Percentiles rank a stretch among this genome's conserved stretches.
Evolutionary conservation across 1,140 invertebrate species (phyloP).

Genomic region (Drosophila sturtevanti): DNA sequence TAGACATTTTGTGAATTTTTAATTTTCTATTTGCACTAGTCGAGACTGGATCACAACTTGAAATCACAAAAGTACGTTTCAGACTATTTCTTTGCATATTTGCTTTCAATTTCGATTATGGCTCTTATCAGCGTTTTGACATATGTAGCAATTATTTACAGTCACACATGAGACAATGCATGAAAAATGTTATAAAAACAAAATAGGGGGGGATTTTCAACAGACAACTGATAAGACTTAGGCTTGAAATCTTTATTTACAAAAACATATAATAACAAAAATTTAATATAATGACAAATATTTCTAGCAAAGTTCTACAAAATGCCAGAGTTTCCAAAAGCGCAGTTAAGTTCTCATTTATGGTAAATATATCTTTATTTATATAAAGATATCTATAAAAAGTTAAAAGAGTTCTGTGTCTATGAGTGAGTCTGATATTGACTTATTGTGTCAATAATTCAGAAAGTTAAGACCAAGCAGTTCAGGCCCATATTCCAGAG

Average conservation of each 20-base stretch:
- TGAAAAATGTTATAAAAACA: not conserved
- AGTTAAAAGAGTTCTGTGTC: too few species aligned
- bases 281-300: too few species aligned
- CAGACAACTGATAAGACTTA: not conserved
- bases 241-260: not conserved
- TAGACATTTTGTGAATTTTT: slow-evolving; percentile 31
- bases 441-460: too few species aligned
- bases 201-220: slow-evolving; percentile 5
- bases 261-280: too few species aligned
- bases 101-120: not conserved
- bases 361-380: too few species aligned
- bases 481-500: too few species aligned
- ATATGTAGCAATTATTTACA: not conserved
- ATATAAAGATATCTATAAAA: too few species aligned
- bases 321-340: too few species aligned
- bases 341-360: too few species aligned
- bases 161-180: not conserved
- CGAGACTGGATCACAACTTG: slow-evolving; percentile 15
- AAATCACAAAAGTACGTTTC: slow-evolving; percentile 29
- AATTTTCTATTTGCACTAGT: not conserved
- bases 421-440: too few species aligned
- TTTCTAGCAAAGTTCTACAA: too few species aligned
- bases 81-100: slow-evolving; percentile 33
- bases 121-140: slow-evolving; percentile 31
- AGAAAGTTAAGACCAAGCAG: too few species aligned